phyloP scores from a whole-genome alignment of 2,113 vertebrate genomes.

The Epinephelus lanceolatus region DNA sequence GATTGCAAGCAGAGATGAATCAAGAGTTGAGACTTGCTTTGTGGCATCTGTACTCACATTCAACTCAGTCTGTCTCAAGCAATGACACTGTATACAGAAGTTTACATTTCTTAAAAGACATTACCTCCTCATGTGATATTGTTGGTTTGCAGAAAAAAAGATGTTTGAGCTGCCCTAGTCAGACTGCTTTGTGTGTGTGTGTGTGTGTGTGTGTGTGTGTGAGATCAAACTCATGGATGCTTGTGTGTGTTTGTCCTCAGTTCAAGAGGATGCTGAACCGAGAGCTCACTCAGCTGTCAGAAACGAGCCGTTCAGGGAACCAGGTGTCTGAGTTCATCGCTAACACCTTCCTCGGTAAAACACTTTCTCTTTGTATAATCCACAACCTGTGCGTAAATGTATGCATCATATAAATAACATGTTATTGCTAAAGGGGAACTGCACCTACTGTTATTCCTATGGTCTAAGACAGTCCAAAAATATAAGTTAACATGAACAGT shows the following conservation, averaged over 20 bases:
- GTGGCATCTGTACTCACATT: neutral
- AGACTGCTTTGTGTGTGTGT: neutral
- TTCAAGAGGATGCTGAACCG: constrained; percentile 96
- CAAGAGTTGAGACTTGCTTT: neutral
- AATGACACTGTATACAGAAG: neutral
- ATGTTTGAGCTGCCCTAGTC: no score
- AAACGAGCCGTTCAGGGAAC: constrained; percentile 94
- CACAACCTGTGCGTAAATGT: neutral
- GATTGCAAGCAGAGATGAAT: neutral
- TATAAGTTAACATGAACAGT: no score
- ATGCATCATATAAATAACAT: neutral
- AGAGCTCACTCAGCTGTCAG: constrained; percentile 93
- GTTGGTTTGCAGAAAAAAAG: neutral
- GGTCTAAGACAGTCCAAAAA: no score
- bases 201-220: constrained; percentile 21
- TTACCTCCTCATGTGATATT: neutral
- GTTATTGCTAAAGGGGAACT: no score
- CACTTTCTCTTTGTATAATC: neutral
- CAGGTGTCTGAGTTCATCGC: constrained; percentile 96
- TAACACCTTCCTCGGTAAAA: constrained; percentile 90
- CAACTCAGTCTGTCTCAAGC: neutral
- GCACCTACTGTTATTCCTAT: no score
- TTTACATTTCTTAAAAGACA: neutral
- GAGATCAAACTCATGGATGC: constrained; percentile 12
- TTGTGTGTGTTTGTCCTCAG: constrained; percentile 70